These are phyloP conservation scores for Drosophila yakuba DNA, from an alignment of 1,140 invertebrate species.

Conservation along the genomic window DNA sequence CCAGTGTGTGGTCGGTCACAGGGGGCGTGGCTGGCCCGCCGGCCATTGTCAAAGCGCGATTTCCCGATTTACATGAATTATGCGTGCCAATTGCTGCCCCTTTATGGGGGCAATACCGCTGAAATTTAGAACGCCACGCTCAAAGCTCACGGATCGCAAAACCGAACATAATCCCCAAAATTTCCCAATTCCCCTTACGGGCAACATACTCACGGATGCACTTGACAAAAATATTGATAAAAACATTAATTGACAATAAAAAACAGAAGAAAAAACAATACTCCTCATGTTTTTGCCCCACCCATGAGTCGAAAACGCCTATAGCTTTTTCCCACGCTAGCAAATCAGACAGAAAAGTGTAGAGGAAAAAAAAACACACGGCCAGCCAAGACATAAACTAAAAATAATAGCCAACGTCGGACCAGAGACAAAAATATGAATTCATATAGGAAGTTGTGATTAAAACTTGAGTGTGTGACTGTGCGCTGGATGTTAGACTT, in stretches of 20 bases:
- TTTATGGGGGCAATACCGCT: background rate
- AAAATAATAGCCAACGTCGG: constrained; percentile 37
- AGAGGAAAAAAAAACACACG: constrained; percentile 3
- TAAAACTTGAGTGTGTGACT: constrained; percentile 51
- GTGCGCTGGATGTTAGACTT: constrained; percentile 10
- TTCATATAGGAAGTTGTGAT: constrained; percentile 72
- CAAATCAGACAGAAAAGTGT: constrained; percentile 46
- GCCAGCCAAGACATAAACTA: constrained; percentile 17
- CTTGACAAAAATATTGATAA: background rate
- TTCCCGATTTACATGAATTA: constrained; percentile 51
- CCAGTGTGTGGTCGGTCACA: background rate
- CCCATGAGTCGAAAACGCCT: constrained; percentile 34
- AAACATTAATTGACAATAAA: background rate
- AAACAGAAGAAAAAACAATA: background rate
- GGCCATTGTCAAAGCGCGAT: constrained; percentile 38
- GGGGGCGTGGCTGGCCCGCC: constrained; percentile 11
- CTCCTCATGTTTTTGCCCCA: constrained; percentile 22
- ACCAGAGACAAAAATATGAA: constrained; percentile 50
- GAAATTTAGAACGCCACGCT: constrained; percentile 17
- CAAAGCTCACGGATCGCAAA: background rate
- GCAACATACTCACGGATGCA: background rate
- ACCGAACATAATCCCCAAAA: background rate
- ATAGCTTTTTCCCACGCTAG: constrained; percentile 70
- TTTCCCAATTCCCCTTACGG: background rate
- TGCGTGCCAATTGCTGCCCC: constrained; percentile 19